Evolutionary conservation across 2,113 vertebrate species (phyloP).

Genomic region (Rhegmatorhina hoffmannsi): DNA sequence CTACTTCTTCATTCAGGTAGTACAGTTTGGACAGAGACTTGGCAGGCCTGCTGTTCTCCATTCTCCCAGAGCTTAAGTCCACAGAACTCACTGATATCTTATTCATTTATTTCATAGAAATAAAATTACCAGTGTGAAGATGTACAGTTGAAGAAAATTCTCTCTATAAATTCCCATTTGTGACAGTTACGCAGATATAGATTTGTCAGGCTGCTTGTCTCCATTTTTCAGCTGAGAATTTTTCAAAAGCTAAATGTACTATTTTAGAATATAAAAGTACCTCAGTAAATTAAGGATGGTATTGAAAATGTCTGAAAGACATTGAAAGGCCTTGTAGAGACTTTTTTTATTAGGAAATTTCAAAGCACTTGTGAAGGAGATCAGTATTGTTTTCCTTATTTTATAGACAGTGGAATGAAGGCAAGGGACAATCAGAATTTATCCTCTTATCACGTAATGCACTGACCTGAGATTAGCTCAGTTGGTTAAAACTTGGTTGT

Average conservation of each 20-base stretch:
- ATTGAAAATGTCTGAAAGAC: not conserved
- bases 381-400: not conserved
- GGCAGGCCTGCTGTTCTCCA: not conserved
- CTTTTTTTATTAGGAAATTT: not conserved
- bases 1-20: not conserved
- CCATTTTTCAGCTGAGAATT: not conserved
- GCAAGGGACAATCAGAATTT: not conserved
- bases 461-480: not conserved
- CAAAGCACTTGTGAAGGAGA: not conserved
- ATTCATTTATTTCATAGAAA: slow-evolving; percentile 22
- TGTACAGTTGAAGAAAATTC: not conserved
- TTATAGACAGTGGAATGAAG: not conserved
- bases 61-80: not conserved
- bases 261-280: not conserved
- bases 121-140: not conserved
- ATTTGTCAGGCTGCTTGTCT: not conserved
- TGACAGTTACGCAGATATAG: not conserved
- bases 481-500: too few relatives aligned
- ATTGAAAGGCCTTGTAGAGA: not conserved
- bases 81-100: not conserved
- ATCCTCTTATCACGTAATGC: not conserved
- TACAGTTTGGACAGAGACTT: not conserved
- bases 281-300: not conserved
- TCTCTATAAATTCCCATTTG: not conserved
- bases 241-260: not conserved